Base-by-base conservation (phyloP, 2,888 invertebrate species). In the Marasmarcha lunaedactyla region DNA sequence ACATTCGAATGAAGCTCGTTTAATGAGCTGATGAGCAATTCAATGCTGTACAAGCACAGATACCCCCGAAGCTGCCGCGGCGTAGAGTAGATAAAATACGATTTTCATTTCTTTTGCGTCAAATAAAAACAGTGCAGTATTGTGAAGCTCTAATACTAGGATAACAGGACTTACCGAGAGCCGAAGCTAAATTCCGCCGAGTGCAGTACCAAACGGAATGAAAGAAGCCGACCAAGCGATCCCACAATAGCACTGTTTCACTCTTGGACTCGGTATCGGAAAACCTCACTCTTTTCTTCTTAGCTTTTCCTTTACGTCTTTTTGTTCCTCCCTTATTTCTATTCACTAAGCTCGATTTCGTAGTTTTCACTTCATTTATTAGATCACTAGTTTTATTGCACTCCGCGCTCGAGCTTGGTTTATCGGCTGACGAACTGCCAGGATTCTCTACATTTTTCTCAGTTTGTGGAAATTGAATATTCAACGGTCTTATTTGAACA, bases 281-380 rank as follows among this genome's bases (percentile, higher is more conserved):
- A 50, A 79, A 79, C 51, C 68, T 61, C 51, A 79, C 77, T 59
- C 62, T 68, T 67, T 79, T 78, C 66, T 73, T 76, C 42, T 48
- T 48, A 7, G 20, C 20, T 46, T 54, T 58, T 43, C 55, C 48
- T 52, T 55, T 58, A 46, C 49, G 47, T 51, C 54, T 55, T 57
- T 61, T 65, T 41, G 14, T 14, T 34, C 55, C 55, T 40, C 55
- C 39, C 45, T 51, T 64, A 62, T 64, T 69, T 46, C 52, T 62
- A 58, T 61, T 67, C 51, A 59, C 59, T 53, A 73, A 65, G 55
- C 65, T 73, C 42, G 71, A 60, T 53, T 71, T 76, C 45, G 54
- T 55, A 51, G 55, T 60, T 64, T 62, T 71, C 57, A 68, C 63
- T 63, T 68, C 71, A 55, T 52, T 63, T 45, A 50, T 43, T 40